phyloP scores from a whole-genome alignment of 1,140 invertebrate genomes.

The Meloidogyne floridensis region DNA sequence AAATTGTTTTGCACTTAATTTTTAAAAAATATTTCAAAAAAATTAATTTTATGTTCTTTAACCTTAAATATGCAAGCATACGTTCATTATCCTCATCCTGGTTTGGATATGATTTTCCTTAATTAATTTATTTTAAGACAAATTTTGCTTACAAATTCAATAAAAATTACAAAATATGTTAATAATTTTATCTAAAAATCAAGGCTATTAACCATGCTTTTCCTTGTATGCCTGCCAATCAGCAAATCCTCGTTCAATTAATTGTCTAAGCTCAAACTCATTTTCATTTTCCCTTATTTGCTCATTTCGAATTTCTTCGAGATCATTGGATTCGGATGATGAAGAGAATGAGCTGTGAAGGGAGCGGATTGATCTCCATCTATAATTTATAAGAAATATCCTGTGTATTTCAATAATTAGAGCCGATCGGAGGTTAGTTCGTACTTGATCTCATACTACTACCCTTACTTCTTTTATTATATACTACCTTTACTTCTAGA shows the following conservation, averaged over 20 bases:
- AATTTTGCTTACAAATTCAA: neutral
- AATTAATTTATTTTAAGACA: conserved; percentile 1
- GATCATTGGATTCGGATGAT: neutral
- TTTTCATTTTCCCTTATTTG: neutral
- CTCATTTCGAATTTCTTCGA: neutral
- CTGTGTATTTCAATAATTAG: too few species aligned
- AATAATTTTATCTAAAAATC: neutral
- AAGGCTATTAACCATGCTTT: conserved; percentile 10
- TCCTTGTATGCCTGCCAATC: conserved; percentile 22
- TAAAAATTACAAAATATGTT: too few species aligned
- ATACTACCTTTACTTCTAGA: too few species aligned
- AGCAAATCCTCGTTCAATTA: conserved; percentile 21
- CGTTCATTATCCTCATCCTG: conserved; percentile 57
- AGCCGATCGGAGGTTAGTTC: too few species aligned
- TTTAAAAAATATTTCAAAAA: conserved; percentile 3
- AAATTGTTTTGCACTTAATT: conserved; percentile 21
- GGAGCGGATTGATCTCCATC: neutral
- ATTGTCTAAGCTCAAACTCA: neutral
- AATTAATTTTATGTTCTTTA: conserved; percentile 11
- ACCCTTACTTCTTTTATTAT: too few species aligned
- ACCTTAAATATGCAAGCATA: conserved; percentile 61
- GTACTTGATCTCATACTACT: too few species aligned
- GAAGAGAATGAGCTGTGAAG: neutral
- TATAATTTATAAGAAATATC: neutral
- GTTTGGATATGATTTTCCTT: conserved; percentile 49